A percentile compares a stretch with the other conserved stretches of the same genome.
Conservation (phyloP, 2,797 vertebrate genomes). For the Urosaurus nigricauda region DNA sequence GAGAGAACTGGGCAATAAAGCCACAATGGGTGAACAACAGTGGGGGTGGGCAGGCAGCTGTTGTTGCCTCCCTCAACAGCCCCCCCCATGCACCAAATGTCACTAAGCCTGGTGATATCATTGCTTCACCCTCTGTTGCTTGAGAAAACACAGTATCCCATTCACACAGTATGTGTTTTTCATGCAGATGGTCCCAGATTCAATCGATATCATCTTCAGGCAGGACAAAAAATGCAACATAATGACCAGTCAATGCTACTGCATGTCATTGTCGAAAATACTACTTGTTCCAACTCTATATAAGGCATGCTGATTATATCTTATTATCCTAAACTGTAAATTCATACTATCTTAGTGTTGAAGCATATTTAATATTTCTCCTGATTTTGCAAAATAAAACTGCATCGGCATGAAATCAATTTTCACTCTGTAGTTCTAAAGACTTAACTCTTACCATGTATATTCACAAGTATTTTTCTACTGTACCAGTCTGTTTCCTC, state of each 20-base stretch:
- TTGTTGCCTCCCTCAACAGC: no score
- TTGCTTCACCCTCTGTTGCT: neutral
- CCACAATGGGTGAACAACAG: no score
- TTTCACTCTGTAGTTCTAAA: slow-evolving; percentile 48
- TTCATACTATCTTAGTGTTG: neutral
- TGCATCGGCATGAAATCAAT: slow-evolving; percentile 41
- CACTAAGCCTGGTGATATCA: no score
- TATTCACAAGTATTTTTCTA: neutral
- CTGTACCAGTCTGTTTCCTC: slow-evolving; percentile 15
- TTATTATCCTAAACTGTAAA: neutral
- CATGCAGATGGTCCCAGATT: neutral
- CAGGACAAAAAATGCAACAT: neutral
- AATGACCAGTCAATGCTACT: neutral
- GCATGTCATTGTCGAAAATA: neutral
- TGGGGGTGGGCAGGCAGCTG: no score
- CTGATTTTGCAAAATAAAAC: slow-evolving; percentile 43
- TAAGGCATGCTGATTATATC: neutral
- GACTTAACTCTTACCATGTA: neutral
- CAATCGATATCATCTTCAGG: neutral
- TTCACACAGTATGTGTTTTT: neutral
- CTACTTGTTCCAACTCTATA: neutral
- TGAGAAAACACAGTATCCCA: neutral
- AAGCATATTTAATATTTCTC: slow-evolving; percentile 22
- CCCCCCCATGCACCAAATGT: no score
- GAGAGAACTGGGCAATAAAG: no score